phyloP scores from a whole-genome alignment of 2,113 vertebrate genomes.

The Centropus unirufus region DNA sequence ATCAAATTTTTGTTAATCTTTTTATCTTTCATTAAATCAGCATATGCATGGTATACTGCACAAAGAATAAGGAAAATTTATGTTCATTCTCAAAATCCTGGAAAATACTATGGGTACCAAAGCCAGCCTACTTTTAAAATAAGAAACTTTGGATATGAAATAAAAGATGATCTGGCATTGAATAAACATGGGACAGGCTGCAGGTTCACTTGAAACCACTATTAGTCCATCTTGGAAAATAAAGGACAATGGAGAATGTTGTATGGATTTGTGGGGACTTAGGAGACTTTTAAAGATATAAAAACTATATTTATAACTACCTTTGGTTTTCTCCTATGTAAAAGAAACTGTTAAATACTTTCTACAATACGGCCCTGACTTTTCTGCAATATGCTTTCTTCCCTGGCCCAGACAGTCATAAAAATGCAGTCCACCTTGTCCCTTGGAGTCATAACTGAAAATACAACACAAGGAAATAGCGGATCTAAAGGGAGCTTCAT shows the following conservation, averaged over 20 bases:
- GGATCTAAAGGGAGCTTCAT: not conserved
- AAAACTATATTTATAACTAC: not conserved
- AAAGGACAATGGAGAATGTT: not conserved
- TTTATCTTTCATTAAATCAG: not conserved
- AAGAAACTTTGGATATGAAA: not conserved
- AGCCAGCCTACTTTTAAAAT: conserved; percentile 14
- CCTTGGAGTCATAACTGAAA: not conserved
- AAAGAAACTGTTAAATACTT: conserved; percentile 26
- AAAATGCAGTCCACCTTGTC: conserved; percentile 1
- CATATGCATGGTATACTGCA: not conserved
- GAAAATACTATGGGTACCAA: not conserved
- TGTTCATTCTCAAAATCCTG: not conserved
- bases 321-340: not conserved
- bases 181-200: conserved; percentile 16
- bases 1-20: not conserved
- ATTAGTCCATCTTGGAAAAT: not conserved
- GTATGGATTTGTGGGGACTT: not conserved
- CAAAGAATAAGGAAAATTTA: not conserved
- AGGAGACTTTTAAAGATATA: not conserved
- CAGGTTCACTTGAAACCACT: not conserved
- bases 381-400: conserved; percentile 7
- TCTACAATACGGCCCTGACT: not conserved
- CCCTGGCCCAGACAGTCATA: not conserved
- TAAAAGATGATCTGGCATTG: not conserved
- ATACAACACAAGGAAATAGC: not conserved